These are phyloP conservation scores for Bellardia pandia DNA, from an alignment of 2,888 invertebrate genomes.

Conservation along the genomic window DNA sequence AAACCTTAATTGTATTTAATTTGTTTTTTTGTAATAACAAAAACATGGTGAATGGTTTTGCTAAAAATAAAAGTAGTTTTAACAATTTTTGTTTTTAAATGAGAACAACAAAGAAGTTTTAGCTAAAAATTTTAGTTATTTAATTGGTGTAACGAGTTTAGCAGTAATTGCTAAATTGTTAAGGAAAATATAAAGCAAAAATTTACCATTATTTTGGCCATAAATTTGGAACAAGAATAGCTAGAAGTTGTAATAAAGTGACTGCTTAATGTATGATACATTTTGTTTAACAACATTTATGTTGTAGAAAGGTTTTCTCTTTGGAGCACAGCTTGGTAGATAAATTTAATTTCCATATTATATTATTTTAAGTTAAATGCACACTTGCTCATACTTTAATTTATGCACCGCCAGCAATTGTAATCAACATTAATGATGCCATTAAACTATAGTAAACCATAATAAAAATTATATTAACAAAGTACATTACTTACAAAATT, in stretches of 20 bases:
- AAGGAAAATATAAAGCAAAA: no score
- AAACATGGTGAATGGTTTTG: neutral
- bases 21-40: neutral
- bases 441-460: neutral
- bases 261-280: no score
- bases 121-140: neutral
- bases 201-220: neutral
- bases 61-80: neutral
- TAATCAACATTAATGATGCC: neutral
- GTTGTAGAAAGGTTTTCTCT: no score
- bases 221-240: no score
- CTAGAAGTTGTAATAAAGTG: no score
- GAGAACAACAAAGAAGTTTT: neutral
- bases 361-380: neutral
- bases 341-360: neutral
- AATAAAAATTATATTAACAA: neutral
- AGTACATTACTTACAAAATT: neutral
- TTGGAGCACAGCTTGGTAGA: neutral
- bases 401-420: neutral
- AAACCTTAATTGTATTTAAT: neutral
- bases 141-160: no score
- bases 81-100: neutral
- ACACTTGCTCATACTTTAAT: neutral
- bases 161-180: no score
- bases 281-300: no score